Conservation (phyloP, 2,797 vertebrate genomes). For the Gambusia yucatana region DNA sequence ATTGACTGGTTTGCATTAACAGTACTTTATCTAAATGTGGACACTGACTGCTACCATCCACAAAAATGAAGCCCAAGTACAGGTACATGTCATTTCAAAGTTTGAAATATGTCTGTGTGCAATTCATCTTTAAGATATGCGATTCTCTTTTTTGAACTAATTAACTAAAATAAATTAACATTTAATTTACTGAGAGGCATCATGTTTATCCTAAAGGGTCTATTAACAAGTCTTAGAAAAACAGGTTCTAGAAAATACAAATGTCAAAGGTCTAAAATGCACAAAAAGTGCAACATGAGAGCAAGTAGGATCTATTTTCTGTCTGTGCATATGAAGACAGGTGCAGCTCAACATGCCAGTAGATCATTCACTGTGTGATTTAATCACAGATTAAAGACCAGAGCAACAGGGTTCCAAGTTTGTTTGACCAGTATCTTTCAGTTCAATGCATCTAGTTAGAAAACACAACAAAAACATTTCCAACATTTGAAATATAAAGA, state of each 20-base stretch:
- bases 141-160: not conserved
- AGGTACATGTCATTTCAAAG: not conserved
- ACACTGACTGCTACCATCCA: not conserved
- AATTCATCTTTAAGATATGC: not conserved
- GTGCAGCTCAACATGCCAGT: not conserved
- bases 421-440: constrained; percentile 12
- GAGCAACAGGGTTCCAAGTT: constrained; percentile 2
- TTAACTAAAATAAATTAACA: not conserved
- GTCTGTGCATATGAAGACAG: not conserved
- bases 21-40: not conserved
- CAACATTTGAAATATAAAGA: constrained; percentile 37
- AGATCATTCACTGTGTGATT: not conserved
- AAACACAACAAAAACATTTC: constrained; percentile 35
- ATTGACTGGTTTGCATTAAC: not conserved
- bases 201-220: not conserved
- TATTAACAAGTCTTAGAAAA: not conserved
- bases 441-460: constrained; percentile 42
- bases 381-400: not conserved
- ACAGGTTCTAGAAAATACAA: not conserved
- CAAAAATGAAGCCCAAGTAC: not conserved
- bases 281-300: not conserved
- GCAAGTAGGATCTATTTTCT: not conserved
- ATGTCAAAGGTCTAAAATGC: not conserved
- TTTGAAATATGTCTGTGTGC: not conserved
- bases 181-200: not conserved